phyloP scores from a whole-genome alignment of 1,140 invertebrate genomes.

The Hyles vespertilio region DNA sequence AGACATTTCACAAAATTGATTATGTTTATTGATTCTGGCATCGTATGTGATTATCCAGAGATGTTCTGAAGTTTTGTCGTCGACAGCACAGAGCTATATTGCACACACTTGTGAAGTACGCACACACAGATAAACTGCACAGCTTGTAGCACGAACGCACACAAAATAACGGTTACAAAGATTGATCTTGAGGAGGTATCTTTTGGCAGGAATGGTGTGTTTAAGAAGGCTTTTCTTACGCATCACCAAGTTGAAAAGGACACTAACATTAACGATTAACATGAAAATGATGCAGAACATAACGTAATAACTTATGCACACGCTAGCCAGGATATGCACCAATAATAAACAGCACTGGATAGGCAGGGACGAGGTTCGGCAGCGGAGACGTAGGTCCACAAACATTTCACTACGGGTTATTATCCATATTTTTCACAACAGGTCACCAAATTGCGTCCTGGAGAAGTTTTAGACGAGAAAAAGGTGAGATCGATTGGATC shows the following conservation, averaged over 20 bases:
- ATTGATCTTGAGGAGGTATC: constrained; percentile 32
- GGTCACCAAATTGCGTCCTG: constrained; percentile 89
- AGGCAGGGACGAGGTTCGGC: constrained; percentile 60
- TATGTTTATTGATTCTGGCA: not conserved
- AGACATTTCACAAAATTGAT: constrained; percentile 10
- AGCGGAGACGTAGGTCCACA: constrained; percentile 55
- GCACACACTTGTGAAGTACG: constrained; percentile 63
- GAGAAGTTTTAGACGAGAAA: constrained; percentile 93
- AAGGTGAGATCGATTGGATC: constrained; percentile 86
- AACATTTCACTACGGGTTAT: constrained; percentile 35
- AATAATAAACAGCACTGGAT: constrained; percentile 38
- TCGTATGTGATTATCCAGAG: constrained; percentile 50
- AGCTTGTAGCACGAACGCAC: constrained; percentile 70
- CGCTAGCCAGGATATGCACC: constrained; percentile 52
- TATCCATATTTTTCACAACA: constrained; percentile 72
- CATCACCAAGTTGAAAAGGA: constrained; percentile 32
- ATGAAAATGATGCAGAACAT: constrained; percentile 49
- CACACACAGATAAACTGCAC: constrained; percentile 68
- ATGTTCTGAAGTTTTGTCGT: constrained; percentile 51
- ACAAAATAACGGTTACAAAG: constrained; percentile 52
- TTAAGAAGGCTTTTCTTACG: constrained; percentile 39
- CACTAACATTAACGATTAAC: constrained; percentile 63
- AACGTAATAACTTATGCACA: constrained; percentile 66
- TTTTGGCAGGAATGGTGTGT: constrained; percentile 37
- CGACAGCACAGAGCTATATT: constrained; percentile 59